Conservation (phyloP, 2,888 invertebrate genomes). For the Cataglyphis rosenhaueri region DNA sequence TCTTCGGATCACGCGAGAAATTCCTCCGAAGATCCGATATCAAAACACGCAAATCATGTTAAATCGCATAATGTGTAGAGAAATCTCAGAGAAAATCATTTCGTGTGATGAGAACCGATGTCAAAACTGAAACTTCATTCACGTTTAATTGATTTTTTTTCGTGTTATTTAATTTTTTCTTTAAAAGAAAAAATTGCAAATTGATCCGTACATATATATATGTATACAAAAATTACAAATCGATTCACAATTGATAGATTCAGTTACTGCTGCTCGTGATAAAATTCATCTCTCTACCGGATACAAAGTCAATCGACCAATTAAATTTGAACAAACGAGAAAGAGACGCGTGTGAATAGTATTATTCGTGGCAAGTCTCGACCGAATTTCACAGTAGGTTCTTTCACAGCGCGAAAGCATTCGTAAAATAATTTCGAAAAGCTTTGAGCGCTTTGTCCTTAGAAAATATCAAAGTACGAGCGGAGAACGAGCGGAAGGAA, state of each 20-base stretch:
- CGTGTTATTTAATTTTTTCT: neutral
- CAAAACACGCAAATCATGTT: neutral
- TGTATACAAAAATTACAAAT: neutral
- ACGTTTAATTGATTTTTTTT: neutral
- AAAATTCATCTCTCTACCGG: conserved; percentile 8
- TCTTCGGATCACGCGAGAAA: conserved; percentile 38
- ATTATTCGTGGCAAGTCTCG: conserved; percentile 63
- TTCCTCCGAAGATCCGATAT: neutral
- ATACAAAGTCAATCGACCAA: conserved; percentile 37
- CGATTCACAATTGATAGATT: neutral
- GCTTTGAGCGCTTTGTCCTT: conserved; percentile 59
- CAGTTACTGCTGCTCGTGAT: neutral
- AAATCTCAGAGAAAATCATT: neutral
- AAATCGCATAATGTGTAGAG: neutral
- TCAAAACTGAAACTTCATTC: neutral
- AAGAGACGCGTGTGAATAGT: conserved; percentile 56
- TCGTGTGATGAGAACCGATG: neutral
- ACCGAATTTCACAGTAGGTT: conserved; percentile 69
- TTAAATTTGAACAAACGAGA: conserved; percentile 56
- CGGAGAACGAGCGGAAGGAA: conserved; percentile 65
- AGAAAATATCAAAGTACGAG: conserved; percentile 52
- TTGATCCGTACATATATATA: neutral
- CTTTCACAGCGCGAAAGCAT: conserved; percentile 67
- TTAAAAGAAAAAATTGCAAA: neutral
- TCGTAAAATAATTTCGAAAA: conserved; percentile 61